Base-by-base conservation (phyloP, 2,113 vertebrate genomes). In the Baryphthengus martii region DNA sequence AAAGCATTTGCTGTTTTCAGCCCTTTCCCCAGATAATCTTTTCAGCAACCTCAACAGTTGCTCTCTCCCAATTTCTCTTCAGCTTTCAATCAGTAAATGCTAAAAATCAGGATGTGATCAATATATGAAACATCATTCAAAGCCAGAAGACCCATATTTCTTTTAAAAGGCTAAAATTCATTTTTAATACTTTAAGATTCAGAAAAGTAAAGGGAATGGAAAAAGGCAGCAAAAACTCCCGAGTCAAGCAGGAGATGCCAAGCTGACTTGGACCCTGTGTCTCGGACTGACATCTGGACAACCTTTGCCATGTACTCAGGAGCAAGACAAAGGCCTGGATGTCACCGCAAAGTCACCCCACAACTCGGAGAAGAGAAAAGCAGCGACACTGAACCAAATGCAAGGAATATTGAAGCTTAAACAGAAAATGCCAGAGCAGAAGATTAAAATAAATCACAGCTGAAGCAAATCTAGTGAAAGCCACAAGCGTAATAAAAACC, bases 381-480 rank as follows among this genome's bases (percentile, higher is more conserved):
- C 13, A 44, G 76, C 25, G 33, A 95, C 77, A 40, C 74, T 91
- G 40, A 65, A 77, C 61, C 77, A 71, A 88, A 74, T 10, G 33
- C 45, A 77, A 89, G 47, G 66, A 94, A 91, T 33, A 88, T 0
- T 15, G 42, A 70, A 61, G 53, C 68, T 90, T 74, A 66, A 58
- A 88, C 73, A 92, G 82, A 81, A 82, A 95, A 97, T 89, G 84
- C 92, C 93, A 85, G 74, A 87, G 88, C 37, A 88, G 63, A 61
- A 85, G 88, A 95, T 79, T 83, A 91, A 97, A 97, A 96, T 97
- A 96, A 98, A 96, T 95, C 95, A 92, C 88, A 91, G 11, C 84
- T 89, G 95, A 89, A 81, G 85, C 77, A 93, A 86, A 90, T 83
- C 71, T 77, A 81, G 29, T 23, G 84, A 88, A 97, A 96, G 96